Evolutionary conservation across 2,113 vertebrate genomes (phyloP).

Genomic region (Spilogale gracilis): DNA sequence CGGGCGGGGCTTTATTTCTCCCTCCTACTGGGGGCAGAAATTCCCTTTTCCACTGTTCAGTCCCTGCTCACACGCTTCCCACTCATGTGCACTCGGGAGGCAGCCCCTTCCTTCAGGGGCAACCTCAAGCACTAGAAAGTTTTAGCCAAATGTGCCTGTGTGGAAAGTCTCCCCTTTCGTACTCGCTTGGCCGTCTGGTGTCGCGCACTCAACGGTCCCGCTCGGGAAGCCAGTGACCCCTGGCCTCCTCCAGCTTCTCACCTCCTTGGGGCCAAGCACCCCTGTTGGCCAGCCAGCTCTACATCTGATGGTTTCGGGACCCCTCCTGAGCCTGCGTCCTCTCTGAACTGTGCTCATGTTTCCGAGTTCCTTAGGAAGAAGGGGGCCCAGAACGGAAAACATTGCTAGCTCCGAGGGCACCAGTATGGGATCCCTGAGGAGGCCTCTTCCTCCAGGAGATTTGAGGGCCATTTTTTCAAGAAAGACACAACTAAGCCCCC

Average conservation of each 20-base stretch:
- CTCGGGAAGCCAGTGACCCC: not conserved
- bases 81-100: not conserved
- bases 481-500: not conserved
- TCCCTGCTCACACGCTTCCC: not conserved
- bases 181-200: not conserved
- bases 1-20: conserved; percentile 47
- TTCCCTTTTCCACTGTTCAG: not conserved
- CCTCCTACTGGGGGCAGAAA: conserved; percentile 46
- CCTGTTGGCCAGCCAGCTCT: not conserved
- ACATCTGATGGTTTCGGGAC: not conserved
- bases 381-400: not conserved
- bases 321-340: not conserved
- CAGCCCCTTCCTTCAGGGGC: not conserved
- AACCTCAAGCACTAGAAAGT: conserved; percentile 60
- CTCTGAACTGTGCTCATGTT: not conserved
- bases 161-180: not conserved
- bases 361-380: not conserved
- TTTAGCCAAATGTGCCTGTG: conserved; percentile 14
- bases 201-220: not conserved
- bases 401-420: not conserved
- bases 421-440: too few species aligned
- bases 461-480: not conserved
- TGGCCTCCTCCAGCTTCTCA: not conserved
- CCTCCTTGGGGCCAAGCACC: not conserved
- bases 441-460: not conserved